Evolutionary conservation across 2,888 invertebrate genomes (phyloP), one percentile per base, ranked within the genome.

Genomic region (Ectropis crepuscularia): DNA sequence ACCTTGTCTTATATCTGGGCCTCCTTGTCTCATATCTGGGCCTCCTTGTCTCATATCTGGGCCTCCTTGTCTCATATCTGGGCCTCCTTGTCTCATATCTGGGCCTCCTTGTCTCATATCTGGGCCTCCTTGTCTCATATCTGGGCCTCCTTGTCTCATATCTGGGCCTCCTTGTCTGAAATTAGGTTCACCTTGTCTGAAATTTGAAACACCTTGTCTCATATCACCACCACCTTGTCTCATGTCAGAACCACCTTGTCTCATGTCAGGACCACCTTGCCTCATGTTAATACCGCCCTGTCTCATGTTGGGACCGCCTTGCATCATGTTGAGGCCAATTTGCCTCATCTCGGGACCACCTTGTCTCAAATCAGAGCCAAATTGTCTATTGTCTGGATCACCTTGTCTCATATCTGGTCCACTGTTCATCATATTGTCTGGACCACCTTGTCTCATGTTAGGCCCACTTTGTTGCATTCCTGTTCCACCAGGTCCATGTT

Each of bases 101-200:
- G 54, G 37, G 53, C 67, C 49, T 41, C 63, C 46, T 57, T 62
- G 28, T 6, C 84, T 66, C 69, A 86, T 85, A 61, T 85, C 82
- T n/a, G 85, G 81, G 51, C 84, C 73, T 58, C 83, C 83, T 65
- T 86, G 85, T 70, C 85, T 83, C 61, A 86, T 85, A 5, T 82
- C 82, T 55, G 76, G 84, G 5, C 86, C 83, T 16, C 86, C 64
- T 43, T 83, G 86, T 42, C 84, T 61, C 71, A 87, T 85, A 51
- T 84, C 85, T 39, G 84, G 84, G 6, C 83, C 85, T 6, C 83
- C 85, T 10, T 83, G 76, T 5, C 59, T 36, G 57, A 67, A 53
- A 11, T 55, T 12, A 5, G 59, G 61, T 0, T 61, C 64, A 36
- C 64, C 46, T 16, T 63, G 69, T 6, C 50, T 48, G 50, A 66